Base-by-base conservation (phyloP, 2,113 vertebrate species). In the Centropristis striata region DNA sequence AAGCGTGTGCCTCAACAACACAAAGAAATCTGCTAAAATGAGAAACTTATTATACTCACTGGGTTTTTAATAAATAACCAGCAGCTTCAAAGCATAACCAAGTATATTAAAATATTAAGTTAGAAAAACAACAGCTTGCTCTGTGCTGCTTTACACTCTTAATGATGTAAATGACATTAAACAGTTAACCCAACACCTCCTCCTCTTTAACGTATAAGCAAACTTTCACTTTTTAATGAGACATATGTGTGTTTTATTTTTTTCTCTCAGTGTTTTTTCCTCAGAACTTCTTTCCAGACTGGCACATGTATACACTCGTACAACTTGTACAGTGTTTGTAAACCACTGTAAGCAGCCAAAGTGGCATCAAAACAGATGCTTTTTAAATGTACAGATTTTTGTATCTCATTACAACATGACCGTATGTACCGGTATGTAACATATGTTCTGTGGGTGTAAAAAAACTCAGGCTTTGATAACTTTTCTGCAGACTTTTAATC, bases 331-430 rank as follows among this genome's bases (percentile, higher is more conserved):
- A 21, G 3, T 11, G 27, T 46, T 0, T 8, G 16, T 44, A 4
- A 27, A 51, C 15, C 8, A 20, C 20, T 10, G 2, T 3, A 23
- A n/a, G 20, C 7, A 12, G 28, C 23, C 13, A 32, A 42, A 58
- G 7, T 4, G 13, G 23, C 44, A 36, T 42, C 10, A 37, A 70
- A 63, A n/a, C 57, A 61, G 16, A 63, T 61, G 47, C 27, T 36
- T 21, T 69, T 27, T 53, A 7, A 50, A 18, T 41, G 10, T n/a
- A 5, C 39, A 75, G 25, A 50, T 39, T 49, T 37, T 49, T 13
- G 39, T 54, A 18, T 36, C 49, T 65, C 49, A 55, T 55, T 46
- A 65, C 32, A 50, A 12, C 15, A 39, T 27, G 63, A 68, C 21
- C 59, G 5, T 72, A 32, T 58, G 4, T 36, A 9, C 4, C 4